These are phyloP conservation scores for Yponomeuta evonymella DNA, from an alignment of 2,888 invertebrate species.

Conservation along the genomic window DNA sequence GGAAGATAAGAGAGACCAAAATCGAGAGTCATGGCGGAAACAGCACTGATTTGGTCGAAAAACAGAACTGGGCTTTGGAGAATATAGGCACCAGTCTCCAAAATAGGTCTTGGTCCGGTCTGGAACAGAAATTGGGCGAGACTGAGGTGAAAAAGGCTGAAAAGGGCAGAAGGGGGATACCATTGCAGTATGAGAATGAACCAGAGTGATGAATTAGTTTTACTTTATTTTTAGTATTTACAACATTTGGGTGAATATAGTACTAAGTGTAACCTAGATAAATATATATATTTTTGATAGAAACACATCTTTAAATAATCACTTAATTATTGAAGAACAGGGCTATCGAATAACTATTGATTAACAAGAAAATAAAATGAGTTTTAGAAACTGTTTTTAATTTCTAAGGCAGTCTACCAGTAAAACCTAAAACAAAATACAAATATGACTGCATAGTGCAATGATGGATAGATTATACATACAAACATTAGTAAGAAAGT, in stretches of 20 bases:
- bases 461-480: too few relatives aligned
- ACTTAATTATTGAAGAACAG: too few relatives aligned
- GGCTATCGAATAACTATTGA: too few relatives aligned
- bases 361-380: too few relatives aligned
- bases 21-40: conserved; percentile 46
- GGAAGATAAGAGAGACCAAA: conserved; percentile 77
- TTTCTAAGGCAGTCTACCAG: too few relatives aligned
- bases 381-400: too few relatives aligned
- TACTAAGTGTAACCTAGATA: not conserved
- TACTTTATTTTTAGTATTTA: conserved; percentile 22
- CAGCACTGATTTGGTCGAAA: conserved; percentile 56
- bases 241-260: not conserved
- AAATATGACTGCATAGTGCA: too few relatives aligned
- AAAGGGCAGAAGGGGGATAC: conserved; percentile 86
- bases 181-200: conserved; percentile 81
- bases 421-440: too few relatives aligned
- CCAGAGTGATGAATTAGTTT: conserved; percentile 39
- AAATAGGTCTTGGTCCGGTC: conserved; percentile 87
- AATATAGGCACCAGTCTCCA: conserved; percentile 80
- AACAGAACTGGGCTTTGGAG: conserved; percentile 70
- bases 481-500: too few relatives aligned
- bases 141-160: conserved; percentile 80
- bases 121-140: conserved; percentile 87
- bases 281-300: too few relatives aligned
- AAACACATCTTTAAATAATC: conserved; percentile 1